Conservation (phyloP, 2,113 vertebrate genomes). For the Trogon melanurus region DNA sequence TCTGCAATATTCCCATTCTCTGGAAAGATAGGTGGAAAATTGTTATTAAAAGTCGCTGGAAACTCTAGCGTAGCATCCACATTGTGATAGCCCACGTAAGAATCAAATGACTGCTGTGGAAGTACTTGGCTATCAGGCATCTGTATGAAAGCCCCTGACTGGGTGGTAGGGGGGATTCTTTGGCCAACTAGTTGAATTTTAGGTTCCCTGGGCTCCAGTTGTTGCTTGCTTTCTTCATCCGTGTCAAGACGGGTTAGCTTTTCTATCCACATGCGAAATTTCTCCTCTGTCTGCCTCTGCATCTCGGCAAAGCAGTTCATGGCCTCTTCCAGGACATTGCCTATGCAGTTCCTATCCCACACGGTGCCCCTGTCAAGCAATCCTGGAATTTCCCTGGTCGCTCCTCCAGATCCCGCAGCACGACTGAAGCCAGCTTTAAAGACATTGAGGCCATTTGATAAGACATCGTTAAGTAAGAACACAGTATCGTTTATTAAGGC, state of each 20-base stretch:
- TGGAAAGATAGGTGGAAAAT: constrained; percentile 75
- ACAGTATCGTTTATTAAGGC: constrained; percentile 71
- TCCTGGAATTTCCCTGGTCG: constrained; percentile 85
- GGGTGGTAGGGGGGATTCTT: constrained; percentile 72
- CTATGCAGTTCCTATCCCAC: constrained; percentile 90
- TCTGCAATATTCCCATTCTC: constrained; percentile 84
- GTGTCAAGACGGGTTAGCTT: constrained; percentile 87
- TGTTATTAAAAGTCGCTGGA: constrained; percentile 76
- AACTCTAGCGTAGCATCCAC: constrained; percentile 71
- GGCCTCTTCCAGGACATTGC: constrained; percentile 92
- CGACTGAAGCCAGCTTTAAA: constrained; percentile 94
- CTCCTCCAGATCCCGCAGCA: constrained; percentile 87
- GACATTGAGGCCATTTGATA: constrained; percentile 94
- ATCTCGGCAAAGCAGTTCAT: constrained; percentile 92
- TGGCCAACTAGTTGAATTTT: constrained; percentile 77
- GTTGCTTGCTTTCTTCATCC: constrained; percentile 86
- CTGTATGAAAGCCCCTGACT: constrained; percentile 81
- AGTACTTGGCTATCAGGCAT: constrained; percentile 77
- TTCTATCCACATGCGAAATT: constrained; percentile 91
- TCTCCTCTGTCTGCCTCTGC: constrained; percentile 93
- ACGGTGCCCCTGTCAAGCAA: constrained; percentile 88
- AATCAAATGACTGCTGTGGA: constrained; percentile 81
- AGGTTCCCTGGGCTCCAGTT: constrained; percentile 81
- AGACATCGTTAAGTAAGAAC: constrained; percentile 77
- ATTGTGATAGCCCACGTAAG: constrained; percentile 79